Evolutionary conservation across 2,888 invertebrate genomes (phyloP), one percentile per base, ranked within the genome.

Genomic region (Campoplex capitator): DNA sequence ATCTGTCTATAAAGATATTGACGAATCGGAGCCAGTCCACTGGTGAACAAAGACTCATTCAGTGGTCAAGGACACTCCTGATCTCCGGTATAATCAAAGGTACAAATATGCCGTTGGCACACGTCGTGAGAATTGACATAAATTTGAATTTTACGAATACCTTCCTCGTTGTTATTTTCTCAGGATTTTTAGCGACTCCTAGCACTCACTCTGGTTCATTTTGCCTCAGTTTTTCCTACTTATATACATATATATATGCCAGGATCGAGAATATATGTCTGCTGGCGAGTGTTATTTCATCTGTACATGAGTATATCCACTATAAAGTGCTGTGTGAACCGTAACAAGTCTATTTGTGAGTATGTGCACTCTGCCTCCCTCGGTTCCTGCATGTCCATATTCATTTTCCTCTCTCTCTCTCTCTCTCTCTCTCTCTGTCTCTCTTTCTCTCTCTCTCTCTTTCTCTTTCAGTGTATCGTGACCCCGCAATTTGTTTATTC

Each of bases 401-500:
- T 70, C 62, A 76, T 76, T 76, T 58, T 62, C 16, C 74, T 13
- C 42, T 16, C 58, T 58, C 74, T 13, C 42, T 42, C 42, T 42
- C 42, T 16, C 23, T 58, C 48, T 56, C 42, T 32, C 75, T 18
- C 13, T 32, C 11, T 45, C 62, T 35, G n/a, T 18, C 42, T 74
- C 56, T 74, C 58, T 42, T 23, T 58, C 45, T 48, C 32, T 16
- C n/a, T 32, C 45, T 16, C 54, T 32, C 75, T 18, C 13, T 32
- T 9, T 45, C 62, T 35, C 35, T 65, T 11, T 28, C 32, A 11
- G 32, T 32, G 28, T 28, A 56, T 38, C n/a, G 32, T 35, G 51
- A 71, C 75, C 18, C 76, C 65, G 62, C 32, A 45, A 77, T 65
- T 77, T 75, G 78, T 75, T 70, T 85, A 82, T 85, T 79, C 62